Conservation (phyloP, 2,113 vertebrate genomes). For the Herpailurus yagouaroundi region DNA sequence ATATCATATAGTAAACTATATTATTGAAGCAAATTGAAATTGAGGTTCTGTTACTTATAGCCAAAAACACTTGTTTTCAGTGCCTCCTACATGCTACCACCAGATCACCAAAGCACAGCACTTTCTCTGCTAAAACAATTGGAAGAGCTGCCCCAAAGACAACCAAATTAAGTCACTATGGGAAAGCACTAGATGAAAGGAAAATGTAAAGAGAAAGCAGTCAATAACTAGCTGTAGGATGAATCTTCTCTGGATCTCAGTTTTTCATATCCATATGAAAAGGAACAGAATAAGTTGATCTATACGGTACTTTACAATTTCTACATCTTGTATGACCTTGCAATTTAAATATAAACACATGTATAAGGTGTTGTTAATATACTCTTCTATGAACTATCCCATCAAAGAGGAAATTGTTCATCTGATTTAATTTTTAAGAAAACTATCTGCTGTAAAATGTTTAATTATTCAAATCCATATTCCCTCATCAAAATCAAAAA, state of each 20-base stretch:
- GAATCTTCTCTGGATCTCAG: background rate
- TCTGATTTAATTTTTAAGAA: background rate
- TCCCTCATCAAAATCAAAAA: background rate
- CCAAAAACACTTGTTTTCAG: background rate
- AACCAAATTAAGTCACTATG: background rate
- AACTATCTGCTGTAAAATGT: background rate
- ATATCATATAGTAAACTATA: background rate
- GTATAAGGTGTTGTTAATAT: background rate
- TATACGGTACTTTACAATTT: background rate
- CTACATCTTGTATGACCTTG: background rate
- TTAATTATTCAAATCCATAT: background rate
- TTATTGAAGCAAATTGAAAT: background rate
- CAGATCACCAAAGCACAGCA: background rate
- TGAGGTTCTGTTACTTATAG: background rate
- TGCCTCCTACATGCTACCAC: background rate
- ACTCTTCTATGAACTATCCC: background rate
- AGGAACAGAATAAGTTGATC: background rate
- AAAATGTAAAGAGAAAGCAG: background rate
- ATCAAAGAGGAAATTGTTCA: background rate
- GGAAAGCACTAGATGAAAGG: background rate
- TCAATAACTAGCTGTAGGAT: background rate
- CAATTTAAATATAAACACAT: background rate
- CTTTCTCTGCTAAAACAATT: background rate
- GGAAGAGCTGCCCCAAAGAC: background rate
- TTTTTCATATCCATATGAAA: background rate